Evolutionary conservation across 2,797 vertebrate species (phyloP).

Genomic region (Erethizon dorsatum): DNA sequence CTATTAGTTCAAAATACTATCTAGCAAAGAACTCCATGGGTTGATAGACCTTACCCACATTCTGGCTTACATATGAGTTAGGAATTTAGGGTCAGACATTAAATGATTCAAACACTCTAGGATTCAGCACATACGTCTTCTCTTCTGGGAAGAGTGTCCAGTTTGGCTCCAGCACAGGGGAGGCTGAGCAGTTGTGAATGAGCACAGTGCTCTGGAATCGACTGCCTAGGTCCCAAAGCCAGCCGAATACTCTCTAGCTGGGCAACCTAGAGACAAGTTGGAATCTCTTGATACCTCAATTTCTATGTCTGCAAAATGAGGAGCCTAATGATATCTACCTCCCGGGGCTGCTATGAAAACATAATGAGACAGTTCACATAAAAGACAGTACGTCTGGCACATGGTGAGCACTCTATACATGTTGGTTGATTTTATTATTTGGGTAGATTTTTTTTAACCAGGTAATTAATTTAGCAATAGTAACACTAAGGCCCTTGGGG

Average conservation of each 20-base stretch:
- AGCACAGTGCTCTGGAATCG: not conserved
- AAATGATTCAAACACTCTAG: constrained; percentile 35
- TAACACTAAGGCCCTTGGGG: constrained; percentile 29
- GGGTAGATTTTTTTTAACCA: constrained; percentile 8
- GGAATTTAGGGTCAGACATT: not conserved
- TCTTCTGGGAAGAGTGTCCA: not conserved
- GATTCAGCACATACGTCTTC: not conserved
- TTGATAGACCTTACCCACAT: not conserved
- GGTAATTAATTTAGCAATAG: constrained; percentile 69
- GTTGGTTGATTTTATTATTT: constrained; percentile 53
- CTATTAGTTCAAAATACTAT: constrained; percentile 4
- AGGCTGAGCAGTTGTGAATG: not conserved
- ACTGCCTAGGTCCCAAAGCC: not conserved
- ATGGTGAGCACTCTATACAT: not conserved
- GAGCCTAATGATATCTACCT: not conserved
- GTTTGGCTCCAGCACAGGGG: not conserved
- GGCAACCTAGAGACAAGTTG: not conserved
- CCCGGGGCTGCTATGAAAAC: constrained; percentile 55
- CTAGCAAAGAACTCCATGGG: not conserved
- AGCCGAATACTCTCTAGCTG: not conserved
- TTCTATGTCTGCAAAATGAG: constrained; percentile 57
- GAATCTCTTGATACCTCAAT: constrained; percentile 2
- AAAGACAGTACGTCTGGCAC: constrained; percentile 14
- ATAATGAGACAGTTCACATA: constrained; percentile 26
- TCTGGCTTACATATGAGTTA: not conserved